These are phyloP conservation scores for Edolisoma coerulescens DNA, from an alignment of 2,113 vertebrate species.

Conservation along the genomic window DNA sequence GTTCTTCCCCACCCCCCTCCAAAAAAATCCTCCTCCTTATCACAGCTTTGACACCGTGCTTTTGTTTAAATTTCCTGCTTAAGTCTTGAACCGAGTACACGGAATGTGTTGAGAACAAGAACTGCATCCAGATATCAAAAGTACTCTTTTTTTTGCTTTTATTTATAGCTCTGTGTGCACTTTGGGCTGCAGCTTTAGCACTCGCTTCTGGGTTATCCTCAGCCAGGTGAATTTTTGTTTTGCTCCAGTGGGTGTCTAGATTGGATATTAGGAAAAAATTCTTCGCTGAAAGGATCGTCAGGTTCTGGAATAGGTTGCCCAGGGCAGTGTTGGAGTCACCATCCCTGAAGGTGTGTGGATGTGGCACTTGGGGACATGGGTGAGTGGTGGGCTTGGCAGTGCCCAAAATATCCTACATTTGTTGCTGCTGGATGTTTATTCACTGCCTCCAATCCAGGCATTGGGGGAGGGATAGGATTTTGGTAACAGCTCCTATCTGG, in stretches of 20 bases:
- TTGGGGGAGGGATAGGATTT: neutral
- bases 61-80: neutral
- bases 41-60: neutral
- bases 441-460: neutral
- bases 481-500: neutral
- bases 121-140: neutral
- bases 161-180: neutral
- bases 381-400: neutral
- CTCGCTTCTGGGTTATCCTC: neutral
- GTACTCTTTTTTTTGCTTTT: neutral
- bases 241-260: neutral
- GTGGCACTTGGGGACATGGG: too few species aligned
- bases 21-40: neutral
- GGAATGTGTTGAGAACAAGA: neutral
- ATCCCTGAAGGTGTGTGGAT: neutral
- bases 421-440: neutral
- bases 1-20: neutral
- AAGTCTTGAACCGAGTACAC: fast-evolving
- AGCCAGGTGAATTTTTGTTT: neutral
- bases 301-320: neutral
- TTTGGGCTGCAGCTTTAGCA: neutral
- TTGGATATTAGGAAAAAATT: neutral
- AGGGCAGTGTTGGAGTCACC: neutral
- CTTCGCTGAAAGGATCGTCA: neutral
- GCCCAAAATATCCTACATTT: neutral